Conservation (phyloP, 2,888 invertebrate species). For the Cosmorhoe ocellata region DNA sequence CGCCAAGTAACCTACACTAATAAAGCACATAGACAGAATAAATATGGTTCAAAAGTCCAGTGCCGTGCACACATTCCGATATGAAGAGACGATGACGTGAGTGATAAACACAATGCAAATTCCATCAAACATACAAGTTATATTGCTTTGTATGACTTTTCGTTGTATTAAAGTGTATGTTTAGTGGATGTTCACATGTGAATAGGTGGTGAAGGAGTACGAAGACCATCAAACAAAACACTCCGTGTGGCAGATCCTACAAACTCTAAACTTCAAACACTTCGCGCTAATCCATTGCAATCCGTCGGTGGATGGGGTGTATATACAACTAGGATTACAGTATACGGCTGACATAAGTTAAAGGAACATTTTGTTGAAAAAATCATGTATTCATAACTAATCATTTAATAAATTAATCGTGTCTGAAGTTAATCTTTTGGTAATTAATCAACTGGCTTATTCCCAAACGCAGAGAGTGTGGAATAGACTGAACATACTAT, state of each 20-base stretch:
- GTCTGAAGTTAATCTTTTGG: too few relatives aligned
- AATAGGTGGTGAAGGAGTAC: slow-evolving; percentile 59
- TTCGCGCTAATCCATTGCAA: slow-evolving; percentile 47
- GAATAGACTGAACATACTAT: too few relatives aligned
- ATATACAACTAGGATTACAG: slow-evolving; percentile 1
- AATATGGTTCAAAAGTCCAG: slow-evolving; percentile 26
- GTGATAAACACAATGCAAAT: slow-evolving; percentile 13
- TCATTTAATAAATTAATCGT: too few relatives aligned
- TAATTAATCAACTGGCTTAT: too few relatives aligned
- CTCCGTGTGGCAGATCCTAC: slow-evolving; percentile 51
- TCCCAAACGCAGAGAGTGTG: too few relatives aligned
- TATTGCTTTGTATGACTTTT: not conserved
- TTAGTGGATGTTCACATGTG: slow-evolving; percentile 38
- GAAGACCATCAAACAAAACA: slow-evolving; percentile 57
- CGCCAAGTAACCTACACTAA: slow-evolving; percentile 38
- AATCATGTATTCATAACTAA: too few relatives aligned
- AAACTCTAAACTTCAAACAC: slow-evolving; percentile 45
- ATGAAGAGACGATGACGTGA: slow-evolving; percentile 35
- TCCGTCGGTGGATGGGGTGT: slow-evolving; percentile 28
- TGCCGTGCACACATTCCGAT: slow-evolving; percentile 58
- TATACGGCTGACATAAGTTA: too few relatives aligned
- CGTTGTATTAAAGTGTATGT: not conserved
- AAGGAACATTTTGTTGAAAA: too few relatives aligned
- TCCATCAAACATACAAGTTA: not conserved
- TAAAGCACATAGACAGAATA: too few relatives aligned